Evolutionary conservation across 2,797 vertebrate species (phyloP), one percentile per base, ranked within the genome.

Genomic region (Buphagus erythrorhynchus): DNA sequence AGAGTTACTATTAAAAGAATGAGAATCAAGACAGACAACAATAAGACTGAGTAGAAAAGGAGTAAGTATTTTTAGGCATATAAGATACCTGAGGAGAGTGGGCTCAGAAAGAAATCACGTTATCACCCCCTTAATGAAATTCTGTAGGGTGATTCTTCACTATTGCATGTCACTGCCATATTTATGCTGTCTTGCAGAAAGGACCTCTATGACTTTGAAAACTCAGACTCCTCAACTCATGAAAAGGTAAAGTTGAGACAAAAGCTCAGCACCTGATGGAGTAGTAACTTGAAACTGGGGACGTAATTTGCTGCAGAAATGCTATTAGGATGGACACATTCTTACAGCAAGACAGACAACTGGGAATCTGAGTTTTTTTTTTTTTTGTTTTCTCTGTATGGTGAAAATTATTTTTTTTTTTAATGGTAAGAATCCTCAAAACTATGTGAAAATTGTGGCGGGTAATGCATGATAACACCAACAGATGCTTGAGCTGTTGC

Each of bases 151-250:
- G 28, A 28, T 29, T 79, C 15, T 61, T 66, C 7, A 16, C 1
- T 1, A 1, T 22, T 33, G 2, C 11, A 14, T 16, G 9, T 43
- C 16, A 10, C 17, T 66, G 40, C 28, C 10, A 19, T 3, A 0
- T 43, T 6, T 21, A 3, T 11, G 1, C 55, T 96, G 21, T 19
- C 66, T 96, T 94, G 26, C 89, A 97, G 97, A 93, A 95, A 87
- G 46, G 77, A 94, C 26, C 4, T 29, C n/a, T 97, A 80, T 80
- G 96, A 94, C 36, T 97, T 95, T 93, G 95, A 92, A 79, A 79
- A 36, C 45, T 96, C 97, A 5, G 97, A 97, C 59, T 84, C 96
- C 57, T 68, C 84, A 58, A 92, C 74, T 22, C 93, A 75, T 7
- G 94, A 89, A 10, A 75, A 94, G 97, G 97, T 98, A 95, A 97